These are phyloP conservation scores for Drosophila auraria DNA, from an alignment of 1,140 invertebrate genomes.

Conservation along the genomic window DNA sequence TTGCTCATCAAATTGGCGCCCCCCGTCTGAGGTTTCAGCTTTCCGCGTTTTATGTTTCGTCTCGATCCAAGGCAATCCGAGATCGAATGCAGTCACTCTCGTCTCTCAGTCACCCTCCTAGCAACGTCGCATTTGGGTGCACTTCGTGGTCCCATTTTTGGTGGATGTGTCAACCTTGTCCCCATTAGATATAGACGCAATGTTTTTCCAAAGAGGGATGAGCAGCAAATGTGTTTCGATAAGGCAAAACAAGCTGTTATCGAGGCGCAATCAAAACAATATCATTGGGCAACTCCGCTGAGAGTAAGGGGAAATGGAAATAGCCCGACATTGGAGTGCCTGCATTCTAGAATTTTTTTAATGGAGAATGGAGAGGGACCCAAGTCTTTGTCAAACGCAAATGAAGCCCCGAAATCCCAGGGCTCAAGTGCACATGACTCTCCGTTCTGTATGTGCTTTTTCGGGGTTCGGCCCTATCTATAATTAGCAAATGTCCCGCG, in stretches of 20 bases:
- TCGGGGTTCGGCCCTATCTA: constrained; percentile 59
- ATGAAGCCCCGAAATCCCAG: constrained; percentile 28
- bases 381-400: constrained; percentile 22
- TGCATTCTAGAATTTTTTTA: constrained; percentile 27
- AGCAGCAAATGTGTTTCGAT: constrained; percentile 64
- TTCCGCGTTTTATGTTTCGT: constrained; percentile 51
- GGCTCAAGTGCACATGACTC: constrained; percentile 50
- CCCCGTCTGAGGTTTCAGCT: constrained; percentile 48
- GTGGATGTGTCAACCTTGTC: constrained; percentile 69
- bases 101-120: constrained; percentile 7
- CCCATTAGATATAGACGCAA: constrained; percentile 60
- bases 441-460: constrained; percentile 2
- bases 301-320: constrained; percentile 13
- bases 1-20: constrained; percentile 22
- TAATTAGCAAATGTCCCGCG: constrained; percentile 72
- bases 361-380: background rate
- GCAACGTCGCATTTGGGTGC: constrained; percentile 24
- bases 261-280: constrained; percentile 71
- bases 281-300: constrained; percentile 21
- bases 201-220: constrained; percentile 47
- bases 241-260: constrained; percentile 70
- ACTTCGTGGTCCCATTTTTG: constrained; percentile 51
- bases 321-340: constrained; percentile 11
- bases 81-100: constrained; percentile 24
- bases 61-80: constrained; percentile 27